Evolutionary conservation across 64 coral and sea anemone genomes (phyloP), one percentile per base, ranked within the genome.

Genomic region (Hydrozoanthus tunicans): DNA sequence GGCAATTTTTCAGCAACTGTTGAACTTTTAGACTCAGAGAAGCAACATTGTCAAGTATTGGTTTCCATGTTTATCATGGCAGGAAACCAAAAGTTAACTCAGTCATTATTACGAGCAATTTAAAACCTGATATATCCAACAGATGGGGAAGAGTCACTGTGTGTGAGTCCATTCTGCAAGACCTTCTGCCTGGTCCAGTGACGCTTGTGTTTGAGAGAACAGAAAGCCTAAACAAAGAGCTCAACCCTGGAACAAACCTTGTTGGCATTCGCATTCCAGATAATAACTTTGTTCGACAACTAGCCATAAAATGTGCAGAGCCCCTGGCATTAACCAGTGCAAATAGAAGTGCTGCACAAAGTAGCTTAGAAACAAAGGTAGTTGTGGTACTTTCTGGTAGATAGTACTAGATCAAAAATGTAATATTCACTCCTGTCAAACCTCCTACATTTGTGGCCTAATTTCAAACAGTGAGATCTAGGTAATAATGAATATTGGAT

Each of bases 191-290:
- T 83, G 97, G 97, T 6, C 94, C 97, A 64, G 97, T 99, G 12
- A 99, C 97, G 9, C 85, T 99, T 25, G 92, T 99, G 26, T 99
- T 99, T 92, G 92, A 95, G 60, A 91, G 97, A 56, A 99, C 94
- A 92, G 81, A 93, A 5, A 59, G 59, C 4, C 76, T 99, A n/a
- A 99, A 99, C 86, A 91, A 69, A 66, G 85, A 86, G 26, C 64
- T 99, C 54, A 99, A 99, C 67, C 90, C 97, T 27, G 92, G 79
- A 15, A 99, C 94, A 85, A 79, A 62, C n/a, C 92, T 92, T 81
- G 94, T 99, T 55, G 97, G 97, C 17, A 99, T 99, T 59, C 84
- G 97, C 74, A 99, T 99, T 7, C 97, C 97, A 68, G 86, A 99
- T 80, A 85, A 99, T 68, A 9, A 91, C 6, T 99, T 99, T 99